Evolutionary conservation across 2,113 vertebrate species (phyloP).

Genomic region (Channa maculata): DNA sequence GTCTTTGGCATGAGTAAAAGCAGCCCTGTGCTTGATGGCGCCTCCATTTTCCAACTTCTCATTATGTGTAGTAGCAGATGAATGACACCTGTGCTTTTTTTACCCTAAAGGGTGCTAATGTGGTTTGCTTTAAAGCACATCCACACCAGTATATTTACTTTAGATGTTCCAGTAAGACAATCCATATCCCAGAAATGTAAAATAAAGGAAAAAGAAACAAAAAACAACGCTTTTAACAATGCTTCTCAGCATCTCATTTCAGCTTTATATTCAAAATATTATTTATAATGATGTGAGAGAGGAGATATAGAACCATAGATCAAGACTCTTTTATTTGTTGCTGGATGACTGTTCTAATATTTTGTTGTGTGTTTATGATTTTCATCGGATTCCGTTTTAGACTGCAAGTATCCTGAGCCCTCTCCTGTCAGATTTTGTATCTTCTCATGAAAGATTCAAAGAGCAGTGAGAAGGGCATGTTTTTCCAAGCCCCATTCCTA

Average conservation of each 20-base stretch:
- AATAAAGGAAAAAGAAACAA: not conserved
- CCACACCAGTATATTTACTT: constrained; percentile 1
- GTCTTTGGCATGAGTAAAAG: not conserved
- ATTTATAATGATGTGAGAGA: too few species aligned
- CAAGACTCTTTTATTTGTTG: too few species aligned
- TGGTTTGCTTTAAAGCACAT: constrained; percentile 24
- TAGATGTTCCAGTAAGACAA: not conserved
- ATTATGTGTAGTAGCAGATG: constrained; percentile 35
- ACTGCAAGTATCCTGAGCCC: constrained; percentile 21
- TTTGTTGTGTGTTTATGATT: constrained; percentile 10
- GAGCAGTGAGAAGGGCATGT: constrained; percentile 21
- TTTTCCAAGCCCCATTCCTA: constrained; percentile 19
- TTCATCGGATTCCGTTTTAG: constrained; percentile 22
- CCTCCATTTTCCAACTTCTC: not conserved
- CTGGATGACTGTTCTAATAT: too few species aligned
- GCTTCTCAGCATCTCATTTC: too few species aligned
- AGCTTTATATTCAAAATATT: too few species aligned
- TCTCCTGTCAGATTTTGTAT: constrained; percentile 24
- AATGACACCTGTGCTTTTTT: constrained; percentile 42
- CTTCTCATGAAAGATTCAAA: constrained; percentile 56
- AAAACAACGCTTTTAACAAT: not conserved
- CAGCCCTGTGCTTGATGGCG: constrained; percentile 17
- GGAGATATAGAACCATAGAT: too few species aligned
- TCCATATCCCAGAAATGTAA: too few species aligned
- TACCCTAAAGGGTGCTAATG: constrained; percentile 4